A percentile compares a stretch with the other conserved stretches of the same genome.
These are phyloP conservation scores for Actinostola sp. DNA, from an alignment of 92 coral and sea anemone genomes.

Conservation along the genomic window DNA sequence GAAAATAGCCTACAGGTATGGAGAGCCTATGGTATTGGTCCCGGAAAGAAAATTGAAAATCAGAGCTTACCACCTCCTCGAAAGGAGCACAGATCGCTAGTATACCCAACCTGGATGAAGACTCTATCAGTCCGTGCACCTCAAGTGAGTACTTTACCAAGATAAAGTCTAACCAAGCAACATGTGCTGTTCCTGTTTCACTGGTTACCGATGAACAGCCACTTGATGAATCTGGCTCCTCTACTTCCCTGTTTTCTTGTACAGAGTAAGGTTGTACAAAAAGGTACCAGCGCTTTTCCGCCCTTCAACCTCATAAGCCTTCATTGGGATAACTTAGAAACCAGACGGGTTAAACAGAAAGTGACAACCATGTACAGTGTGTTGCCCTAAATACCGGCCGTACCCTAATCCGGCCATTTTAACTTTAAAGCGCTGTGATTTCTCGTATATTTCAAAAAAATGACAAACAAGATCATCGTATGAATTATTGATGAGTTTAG, in stretches of 20 bases:
- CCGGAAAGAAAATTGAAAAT: constrained; percentile 48
- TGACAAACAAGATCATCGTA: too few species aligned
- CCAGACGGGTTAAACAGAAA: too few species aligned
- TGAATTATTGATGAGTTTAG: too few species aligned
- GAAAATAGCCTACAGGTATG: constrained; percentile 47
- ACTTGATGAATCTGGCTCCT: background rate
- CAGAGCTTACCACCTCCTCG: constrained; percentile 24
- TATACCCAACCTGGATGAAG: background rate
- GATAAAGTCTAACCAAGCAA: background rate
- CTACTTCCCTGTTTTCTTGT: constrained; percentile 15
- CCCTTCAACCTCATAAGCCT: too few species aligned
- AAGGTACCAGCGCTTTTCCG: constrained; percentile 16
- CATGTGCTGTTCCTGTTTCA: background rate
- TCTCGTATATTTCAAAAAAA: too few species aligned
- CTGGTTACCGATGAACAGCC: background rate
- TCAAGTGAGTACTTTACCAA: background rate
- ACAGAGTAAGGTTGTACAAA: constrained; percentile 27
- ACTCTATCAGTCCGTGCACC: background rate
- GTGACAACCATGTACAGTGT: too few species aligned
- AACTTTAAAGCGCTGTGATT: too few species aligned
- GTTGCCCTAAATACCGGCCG: too few species aligned
- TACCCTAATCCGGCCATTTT: too few species aligned
- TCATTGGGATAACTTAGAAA: too few species aligned
- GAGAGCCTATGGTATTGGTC: constrained; percentile 65
- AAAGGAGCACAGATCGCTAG: too few species aligned